A percentile compares a stretch with the other conserved stretches of the same genome.
Conservation (phyloP, 1,140 invertebrate genomes). For the Drosophila ambigua region DNA sequence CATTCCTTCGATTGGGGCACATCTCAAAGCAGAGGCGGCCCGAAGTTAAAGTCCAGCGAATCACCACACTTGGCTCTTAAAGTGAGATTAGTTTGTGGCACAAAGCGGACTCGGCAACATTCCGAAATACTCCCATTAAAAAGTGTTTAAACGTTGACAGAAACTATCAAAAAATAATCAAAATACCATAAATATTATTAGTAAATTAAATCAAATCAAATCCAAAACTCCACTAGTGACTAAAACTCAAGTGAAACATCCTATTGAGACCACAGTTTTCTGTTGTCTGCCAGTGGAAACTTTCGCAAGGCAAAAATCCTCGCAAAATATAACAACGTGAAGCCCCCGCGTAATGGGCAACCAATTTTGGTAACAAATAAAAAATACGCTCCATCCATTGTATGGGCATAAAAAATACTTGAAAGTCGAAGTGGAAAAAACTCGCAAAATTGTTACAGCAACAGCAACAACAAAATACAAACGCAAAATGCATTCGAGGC, state of each 20-base stretch:
- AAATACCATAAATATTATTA: too few species aligned
- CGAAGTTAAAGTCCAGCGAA: constrained; percentile 34
- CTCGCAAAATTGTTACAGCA: constrained; percentile 24
- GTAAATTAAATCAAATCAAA: too few species aligned
- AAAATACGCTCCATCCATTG: constrained; percentile 5
- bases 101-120: too few species aligned
- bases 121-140: too few species aligned
- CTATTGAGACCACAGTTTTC: too few species aligned
- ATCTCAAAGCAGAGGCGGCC: too few species aligned
- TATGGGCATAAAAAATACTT: constrained; percentile 10
- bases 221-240: too few species aligned
- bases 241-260: too few species aligned
- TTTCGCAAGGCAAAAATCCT: not conserved
- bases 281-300: not conserved
- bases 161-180: too few species aligned
- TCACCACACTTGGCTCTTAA: constrained; percentile 7
- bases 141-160: too few species aligned
- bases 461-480: constrained; percentile 26
- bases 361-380: constrained; percentile 38
- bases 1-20: constrained; percentile 11
- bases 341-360: constrained; percentile 29
- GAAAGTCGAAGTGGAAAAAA: constrained; percentile 18
- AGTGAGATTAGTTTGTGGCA: constrained; percentile 10
- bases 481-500: constrained; percentile 76
- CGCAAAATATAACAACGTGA: constrained; percentile 20